Evolutionary conservation across 2,113 vertebrate species (phyloP).

Genomic region (Tapirus terrestris): DNA sequence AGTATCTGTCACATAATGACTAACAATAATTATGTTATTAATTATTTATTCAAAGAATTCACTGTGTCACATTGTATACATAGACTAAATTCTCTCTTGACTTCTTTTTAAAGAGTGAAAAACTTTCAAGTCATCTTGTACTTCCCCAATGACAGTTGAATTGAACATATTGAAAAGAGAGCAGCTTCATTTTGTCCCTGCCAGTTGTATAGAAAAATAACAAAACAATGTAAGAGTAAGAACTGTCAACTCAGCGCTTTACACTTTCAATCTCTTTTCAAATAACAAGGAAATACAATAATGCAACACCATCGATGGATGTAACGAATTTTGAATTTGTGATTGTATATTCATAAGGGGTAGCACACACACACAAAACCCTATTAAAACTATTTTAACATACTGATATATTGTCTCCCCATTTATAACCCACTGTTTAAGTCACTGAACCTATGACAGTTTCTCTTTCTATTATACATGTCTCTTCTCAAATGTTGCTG

Average conservation of each 20-base stretch:
- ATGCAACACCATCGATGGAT: not conserved
- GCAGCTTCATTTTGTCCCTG: conserved; percentile 45
- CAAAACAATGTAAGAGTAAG: not conserved
- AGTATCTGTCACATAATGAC: not conserved
- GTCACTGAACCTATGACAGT: not conserved
- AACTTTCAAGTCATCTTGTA: not conserved
- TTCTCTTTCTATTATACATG: not conserved
- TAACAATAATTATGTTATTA: not conserved
- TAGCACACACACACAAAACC: not conserved
- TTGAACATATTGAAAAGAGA: not conserved
- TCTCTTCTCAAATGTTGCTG: not conserved
- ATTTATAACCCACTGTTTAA: not conserved
- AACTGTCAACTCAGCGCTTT: conserved; percentile 1
- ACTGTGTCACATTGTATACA: not conserved
- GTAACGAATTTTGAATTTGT: not conserved
- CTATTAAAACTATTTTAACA: conserved; percentile 16
- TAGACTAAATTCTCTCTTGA: not conserved
- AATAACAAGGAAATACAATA: conserved; percentile 30
- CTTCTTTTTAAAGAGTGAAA: not conserved
- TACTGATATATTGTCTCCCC: not conserved
- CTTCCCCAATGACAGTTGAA: not conserved
- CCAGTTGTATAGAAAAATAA: conserved; percentile 40
- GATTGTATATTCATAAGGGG: not conserved
- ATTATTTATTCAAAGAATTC: not conserved
- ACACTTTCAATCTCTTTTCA: not conserved